These are phyloP conservation scores for Bovichtus variegatus DNA, from an alignment of 2,797 vertebrate genomes.

Conservation along the genomic window DNA sequence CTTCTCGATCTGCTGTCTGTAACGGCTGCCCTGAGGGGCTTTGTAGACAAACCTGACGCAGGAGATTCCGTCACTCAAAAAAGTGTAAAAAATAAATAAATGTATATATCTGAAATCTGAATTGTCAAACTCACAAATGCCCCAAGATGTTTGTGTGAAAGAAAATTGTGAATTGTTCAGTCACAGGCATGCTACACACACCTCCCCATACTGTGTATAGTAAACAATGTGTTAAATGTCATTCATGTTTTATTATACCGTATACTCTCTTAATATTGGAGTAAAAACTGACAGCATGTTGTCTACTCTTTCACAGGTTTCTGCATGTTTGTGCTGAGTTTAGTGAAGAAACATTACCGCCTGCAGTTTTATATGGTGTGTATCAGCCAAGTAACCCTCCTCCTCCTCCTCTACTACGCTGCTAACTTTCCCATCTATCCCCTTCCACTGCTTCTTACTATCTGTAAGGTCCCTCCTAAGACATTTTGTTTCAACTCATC, in stretches of 20 bases:
- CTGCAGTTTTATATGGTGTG: constrained; percentile 99
- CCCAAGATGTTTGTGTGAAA: not conserved
- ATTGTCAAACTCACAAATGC: not conserved
- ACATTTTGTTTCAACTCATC: not conserved
- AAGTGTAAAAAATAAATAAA: not conserved
- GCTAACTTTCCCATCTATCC: constrained; percentile 9
- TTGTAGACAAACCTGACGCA: constrained; percentile 6
- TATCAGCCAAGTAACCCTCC: constrained; percentile 83
- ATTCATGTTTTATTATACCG: constrained; percentile 8
- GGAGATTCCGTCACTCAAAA: not conserved
- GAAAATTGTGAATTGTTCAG: not conserved
- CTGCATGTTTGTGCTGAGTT: constrained; percentile 99
- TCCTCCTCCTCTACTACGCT: not conserved
- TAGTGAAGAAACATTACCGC: constrained; percentile 99
- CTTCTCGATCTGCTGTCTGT: constrained; percentile 5
- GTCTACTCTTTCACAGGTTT: constrained; percentile 93
- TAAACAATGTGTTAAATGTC: not conserved
- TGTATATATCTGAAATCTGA: not conserved
- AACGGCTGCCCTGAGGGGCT: not conserved
- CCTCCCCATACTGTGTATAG: not conserved
- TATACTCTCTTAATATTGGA: not conserved
- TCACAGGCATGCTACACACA: not conserved
- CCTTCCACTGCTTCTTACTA: constrained; percentile 1
- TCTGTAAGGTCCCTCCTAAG: not conserved
- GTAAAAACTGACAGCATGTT: constrained; percentile 81